Evolutionary conservation across 1,140 invertebrate species (phyloP), one percentile per base, ranked within the genome.

Genomic region (Harpegnathos saltator): DNA sequence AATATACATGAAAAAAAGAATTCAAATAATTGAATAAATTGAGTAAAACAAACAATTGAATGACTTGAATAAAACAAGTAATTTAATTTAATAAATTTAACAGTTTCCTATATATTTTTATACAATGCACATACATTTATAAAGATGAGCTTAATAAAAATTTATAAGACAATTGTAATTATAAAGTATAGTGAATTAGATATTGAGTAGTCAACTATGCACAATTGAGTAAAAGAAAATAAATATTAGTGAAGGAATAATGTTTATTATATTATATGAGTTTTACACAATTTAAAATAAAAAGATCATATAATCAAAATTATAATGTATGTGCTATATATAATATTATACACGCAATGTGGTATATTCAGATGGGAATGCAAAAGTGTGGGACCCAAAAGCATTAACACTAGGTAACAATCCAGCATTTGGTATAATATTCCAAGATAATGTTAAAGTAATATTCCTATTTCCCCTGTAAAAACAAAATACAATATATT

Each of bases 401-500:
- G 97, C 97, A 93, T 96, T 96, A 50, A 99, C 96, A 89, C 97
- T 98, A 29, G 98, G 98, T 77, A 99, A 94, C 73, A 98, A 95
- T 56, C 99, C 99, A 89, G 99, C 98, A 95, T 99, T 99, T 56
- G 99, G 99, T 87, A 99, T 99, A 52, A 99, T 98, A 94, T 99
- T 99, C 98, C 98, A 99, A 0, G 98, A 98, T 17, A 99, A 93
- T n/a, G 96, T 97, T 66, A 99, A 94, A 3, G 98, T 98, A 1
- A 99, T 96, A 94, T 99, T 99, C 89, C 97, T 96, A 93, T 99
- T 98, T 63, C 96, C 98, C 91, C 98, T 98, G 95, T 61, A 96
- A 97, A 93, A 29, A 65, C 2, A 48, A 19, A n/a, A 74, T 29
- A 77, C 12, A 14, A 52, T 50, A 29, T 48, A 22, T 87, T 38